Conservation (phyloP, 2,888 invertebrate genomes). For the Mimas tiliae region DNA sequence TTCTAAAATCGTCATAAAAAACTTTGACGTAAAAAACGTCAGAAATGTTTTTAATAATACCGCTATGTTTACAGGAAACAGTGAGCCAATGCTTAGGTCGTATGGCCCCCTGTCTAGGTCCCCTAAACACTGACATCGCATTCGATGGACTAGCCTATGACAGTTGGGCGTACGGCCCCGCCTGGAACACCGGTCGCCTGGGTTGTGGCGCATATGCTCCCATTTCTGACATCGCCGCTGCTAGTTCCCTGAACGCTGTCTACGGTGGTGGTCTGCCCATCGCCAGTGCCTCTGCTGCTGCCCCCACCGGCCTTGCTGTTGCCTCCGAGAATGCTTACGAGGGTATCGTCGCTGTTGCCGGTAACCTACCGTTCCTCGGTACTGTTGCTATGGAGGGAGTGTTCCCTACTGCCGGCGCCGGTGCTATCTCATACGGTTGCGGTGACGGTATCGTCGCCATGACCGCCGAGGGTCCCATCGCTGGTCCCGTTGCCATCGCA, state of each 20-base stretch:
- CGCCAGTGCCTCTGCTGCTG: slow-evolving; percentile 47
- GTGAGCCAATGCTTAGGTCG: slow-evolving; percentile 26
- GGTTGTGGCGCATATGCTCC: slow-evolving; percentile 33
- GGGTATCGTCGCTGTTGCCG: slow-evolving; percentile 29
- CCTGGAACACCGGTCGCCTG: slow-evolving; percentile 19
- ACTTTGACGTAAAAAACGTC: not conserved
- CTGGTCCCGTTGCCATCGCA: slow-evolving; percentile 10
- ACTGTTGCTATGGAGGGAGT: slow-evolving; percentile 26
- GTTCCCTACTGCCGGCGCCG: slow-evolving; percentile 32
- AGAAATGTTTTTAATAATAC: not conserved
- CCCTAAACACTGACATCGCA: slow-evolving; percentile 21
- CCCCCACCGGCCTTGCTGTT: slow-evolving; percentile 48
- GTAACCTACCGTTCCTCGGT: slow-evolving; percentile 30
- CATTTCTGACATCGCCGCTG: slow-evolving; percentile 36
- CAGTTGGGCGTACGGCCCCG: not conserved
- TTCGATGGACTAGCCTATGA: slow-evolving; percentile 20
- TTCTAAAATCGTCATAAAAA: no score
- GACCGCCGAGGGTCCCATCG: slow-evolving; percentile 29
- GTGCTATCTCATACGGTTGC: slow-evolving; percentile 31
- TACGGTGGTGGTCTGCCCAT: slow-evolving; percentile 37
- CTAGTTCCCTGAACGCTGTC: slow-evolving; percentile 18
- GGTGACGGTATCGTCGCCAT: slow-evolving; percentile 26
- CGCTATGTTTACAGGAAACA: slow-evolving; percentile 7
- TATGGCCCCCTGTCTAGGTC: slow-evolving; percentile 2
- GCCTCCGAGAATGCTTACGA: slow-evolving; percentile 37